A percentile compares a stretch with the other conserved stretches of the same genome.
Conservation (phyloP, 2,797 vertebrate genomes). For the Lepilemur ruficaudatus region DNA sequence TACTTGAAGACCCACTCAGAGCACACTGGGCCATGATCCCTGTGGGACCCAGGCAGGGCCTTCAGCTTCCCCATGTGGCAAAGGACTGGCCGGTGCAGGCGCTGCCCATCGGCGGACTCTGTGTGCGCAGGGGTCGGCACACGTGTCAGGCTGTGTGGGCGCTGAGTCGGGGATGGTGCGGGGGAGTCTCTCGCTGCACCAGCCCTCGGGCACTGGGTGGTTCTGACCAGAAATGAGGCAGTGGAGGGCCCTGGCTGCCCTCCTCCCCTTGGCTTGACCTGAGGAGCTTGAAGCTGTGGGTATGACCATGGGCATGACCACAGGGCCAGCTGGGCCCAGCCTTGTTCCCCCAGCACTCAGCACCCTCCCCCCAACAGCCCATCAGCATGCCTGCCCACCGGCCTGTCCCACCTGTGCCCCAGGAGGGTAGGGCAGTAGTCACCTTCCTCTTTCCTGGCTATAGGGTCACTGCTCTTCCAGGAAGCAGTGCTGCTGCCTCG, state of each 20-base stretch:
- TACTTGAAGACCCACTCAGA: neutral
- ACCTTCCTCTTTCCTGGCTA: neutral
- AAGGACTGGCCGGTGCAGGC: neutral
- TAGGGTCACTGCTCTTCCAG: neutral
- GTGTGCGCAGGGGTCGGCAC: neutral
- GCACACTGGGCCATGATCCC: neutral
- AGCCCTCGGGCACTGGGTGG: neutral
- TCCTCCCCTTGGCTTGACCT: neutral
- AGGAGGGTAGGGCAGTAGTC: neutral
- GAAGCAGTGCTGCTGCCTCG: neutral
- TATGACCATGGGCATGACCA: neutral
- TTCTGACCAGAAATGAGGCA: neutral
- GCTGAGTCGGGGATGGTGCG: neutral
- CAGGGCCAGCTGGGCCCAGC: neutral
- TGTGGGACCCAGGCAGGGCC: neutral
- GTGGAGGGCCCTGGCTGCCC: neutral
- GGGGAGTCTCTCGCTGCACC: neutral
- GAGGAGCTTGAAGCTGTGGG: neutral
- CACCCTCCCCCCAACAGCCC: neutral
- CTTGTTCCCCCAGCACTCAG: neutral
- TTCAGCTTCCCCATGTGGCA: neutral
- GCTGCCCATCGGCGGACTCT: neutral
- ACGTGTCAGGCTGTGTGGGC: no score
- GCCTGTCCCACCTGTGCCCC: neutral
- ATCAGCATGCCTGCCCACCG: neutral